Evolutionary conservation across 2,797 vertebrate genomes (phyloP).

Genomic region (Silurus lanzhouensis): DNA sequence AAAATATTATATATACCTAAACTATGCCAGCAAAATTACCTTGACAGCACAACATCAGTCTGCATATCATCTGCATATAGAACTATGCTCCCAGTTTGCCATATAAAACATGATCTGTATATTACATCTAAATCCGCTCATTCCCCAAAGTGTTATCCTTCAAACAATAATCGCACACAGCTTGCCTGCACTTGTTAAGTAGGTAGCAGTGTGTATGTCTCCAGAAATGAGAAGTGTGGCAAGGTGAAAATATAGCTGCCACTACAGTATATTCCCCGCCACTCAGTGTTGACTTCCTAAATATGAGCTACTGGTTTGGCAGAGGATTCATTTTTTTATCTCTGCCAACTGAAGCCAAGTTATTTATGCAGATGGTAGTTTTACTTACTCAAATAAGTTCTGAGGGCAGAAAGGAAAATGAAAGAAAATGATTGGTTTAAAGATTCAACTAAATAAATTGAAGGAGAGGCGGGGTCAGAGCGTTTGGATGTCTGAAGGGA

Average conservation of each 20-base stretch:
- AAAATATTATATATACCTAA: background rate
- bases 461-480: too few species aligned
- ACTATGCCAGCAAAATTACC: background rate
- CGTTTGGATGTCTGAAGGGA: too few species aligned
- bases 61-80: background rate
- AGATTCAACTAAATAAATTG: too few species aligned
- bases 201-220: background rate
- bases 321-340: background rate
- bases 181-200: background rate
- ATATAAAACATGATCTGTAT: background rate
- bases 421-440: too few species aligned
- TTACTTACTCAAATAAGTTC: too few species aligned
- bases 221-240: background rate
- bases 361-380: too few species aligned
- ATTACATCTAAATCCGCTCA: slow-evolving; percentile 2
- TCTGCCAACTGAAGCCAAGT: background rate
- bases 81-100: background rate
- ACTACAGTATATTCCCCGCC: background rate
- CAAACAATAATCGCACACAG: background rate
- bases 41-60: background rate
- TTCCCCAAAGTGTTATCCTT: background rate
- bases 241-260: background rate
- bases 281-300: background rate
- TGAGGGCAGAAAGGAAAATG: too few species aligned
- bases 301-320: background rate